Base-by-base conservation (phyloP, 2,113 vertebrate genomes). In the Kryptolebias marmoratus region DNA sequence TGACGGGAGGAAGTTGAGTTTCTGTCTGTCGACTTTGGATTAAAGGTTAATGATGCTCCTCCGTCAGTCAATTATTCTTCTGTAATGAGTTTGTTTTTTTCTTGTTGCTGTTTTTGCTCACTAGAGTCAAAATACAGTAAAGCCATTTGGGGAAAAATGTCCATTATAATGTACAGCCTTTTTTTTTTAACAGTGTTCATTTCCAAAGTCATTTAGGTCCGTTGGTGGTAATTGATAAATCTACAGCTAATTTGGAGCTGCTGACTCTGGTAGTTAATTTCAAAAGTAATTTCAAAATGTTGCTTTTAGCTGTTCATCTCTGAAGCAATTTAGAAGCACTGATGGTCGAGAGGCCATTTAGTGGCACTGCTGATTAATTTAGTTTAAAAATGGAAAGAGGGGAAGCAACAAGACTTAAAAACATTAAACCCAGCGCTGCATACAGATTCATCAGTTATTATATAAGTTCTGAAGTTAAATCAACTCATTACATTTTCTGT, bases 271-370 rank as follows among this genome's bases (percentile, higher is more conserved):
- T 22, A 79, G 77, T 83, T 87, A 52, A 81, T 87, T 84, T 83
- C 64, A 72, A 75, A 89, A 85, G 84, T 83, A 63, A 85, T 87
- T 87, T 85, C 67, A 74, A 76, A 75, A 72, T n/a, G 77, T 63
- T 22, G 61, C 75, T 77, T 71, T 85, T 71, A 67, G 82, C 63
- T 54, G 77, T 36, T 36, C 36, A 36, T 36, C 36, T 36, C 3
- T 3, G 58, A 86, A 47, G 78, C 73, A 77, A 80, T 82, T 83
- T 64, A 36, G 6, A 28, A 31, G 28, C 42, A 60, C 56, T 56
- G 75, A 53, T 7, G 6, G 55, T 55, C 47, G 36, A 36, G 36
- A 36, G 36, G 36, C 36, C 36, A 7, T 81, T 88, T 81, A 68
- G 72, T 48, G 71, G 77, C 16, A 32, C 52, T 11, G 62, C 66